A percentile compares a stretch with the other conserved stretches of the same genome.
Conservation (phyloP, 2,888 invertebrate species). For the Trisateles emortualis region DNA sequence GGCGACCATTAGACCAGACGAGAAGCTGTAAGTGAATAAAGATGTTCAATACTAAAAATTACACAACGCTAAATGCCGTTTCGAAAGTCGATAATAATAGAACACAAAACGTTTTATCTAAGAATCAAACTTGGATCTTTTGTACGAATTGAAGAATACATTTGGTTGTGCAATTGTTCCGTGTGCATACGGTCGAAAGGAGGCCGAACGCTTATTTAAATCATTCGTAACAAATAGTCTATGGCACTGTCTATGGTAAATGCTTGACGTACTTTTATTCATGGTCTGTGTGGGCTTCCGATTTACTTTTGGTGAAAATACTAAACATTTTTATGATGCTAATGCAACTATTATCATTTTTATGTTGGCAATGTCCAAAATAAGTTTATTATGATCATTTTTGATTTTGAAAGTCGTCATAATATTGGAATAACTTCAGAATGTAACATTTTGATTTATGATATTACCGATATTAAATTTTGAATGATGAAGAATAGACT, state of each 20-base stretch:
- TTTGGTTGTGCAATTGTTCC: slow-evolving; percentile 41
- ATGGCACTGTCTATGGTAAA: slow-evolving; percentile 27
- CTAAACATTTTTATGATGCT: no score
- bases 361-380: no score
- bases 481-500: no score
- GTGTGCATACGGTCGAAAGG: slow-evolving; percentile 13
- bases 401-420: no score
- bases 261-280: slow-evolving; percentile 10
- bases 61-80: slow-evolving; percentile 25
- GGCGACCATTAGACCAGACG: no score
- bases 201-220: slow-evolving; percentile 12
- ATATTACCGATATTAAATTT: no score
- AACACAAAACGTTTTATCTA: slow-evolving; percentile 48
- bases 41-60: slow-evolving; percentile 26
- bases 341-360: no score
- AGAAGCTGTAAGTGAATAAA: no score
- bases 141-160: slow-evolving; percentile 47
- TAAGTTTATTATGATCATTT: no score
- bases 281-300: not conserved
- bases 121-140: slow-evolving; percentile 43
- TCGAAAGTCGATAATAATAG: slow-evolving; percentile 34
- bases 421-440: no score
- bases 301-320: no score
- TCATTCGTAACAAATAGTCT: slow-evolving; percentile 32
- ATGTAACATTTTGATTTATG: no score